Conservation (phyloP, 2,113 vertebrate genomes). For the Ammodytes marinus region DNA sequence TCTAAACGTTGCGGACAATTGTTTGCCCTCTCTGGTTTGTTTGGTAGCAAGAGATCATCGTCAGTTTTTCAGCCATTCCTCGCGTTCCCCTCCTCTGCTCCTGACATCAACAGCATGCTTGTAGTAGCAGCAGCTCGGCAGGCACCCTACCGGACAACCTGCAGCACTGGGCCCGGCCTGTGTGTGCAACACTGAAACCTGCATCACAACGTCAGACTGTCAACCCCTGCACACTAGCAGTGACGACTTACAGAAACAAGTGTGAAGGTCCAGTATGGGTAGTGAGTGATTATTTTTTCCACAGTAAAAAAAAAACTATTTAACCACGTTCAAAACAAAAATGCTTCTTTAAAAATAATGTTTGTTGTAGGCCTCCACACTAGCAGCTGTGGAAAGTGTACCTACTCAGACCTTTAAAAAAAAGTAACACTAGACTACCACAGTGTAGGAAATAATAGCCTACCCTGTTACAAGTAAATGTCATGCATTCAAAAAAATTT, state of each 20-base stretch:
- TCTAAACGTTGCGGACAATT: slow-evolving; percentile 22
- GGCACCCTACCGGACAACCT: slow-evolving; percentile 81
- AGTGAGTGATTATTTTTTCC: background rate
- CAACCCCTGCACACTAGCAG: slow-evolving; percentile 24
- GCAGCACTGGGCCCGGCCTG: slow-evolving; percentile 72
- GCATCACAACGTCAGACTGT: slow-evolving; percentile 37
- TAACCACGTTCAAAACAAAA: background rate
- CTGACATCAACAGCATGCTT: slow-evolving; percentile 78
- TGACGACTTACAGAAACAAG: background rate
- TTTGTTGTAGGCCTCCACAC: background rate
- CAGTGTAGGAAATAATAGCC: too few species aligned
- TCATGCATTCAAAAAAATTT: background rate
- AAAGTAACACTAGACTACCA: background rate
- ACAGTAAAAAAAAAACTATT: background rate
- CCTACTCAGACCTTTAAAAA: background rate
- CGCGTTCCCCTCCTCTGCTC: slow-evolving; percentile 74
- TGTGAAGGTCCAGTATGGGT: background rate
- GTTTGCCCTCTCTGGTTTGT: slow-evolving; percentile 53
- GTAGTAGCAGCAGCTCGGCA: slow-evolving; percentile 53
- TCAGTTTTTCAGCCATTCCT: slow-evolving; percentile 78
- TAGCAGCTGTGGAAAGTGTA: background rate
- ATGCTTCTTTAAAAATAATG: background rate
- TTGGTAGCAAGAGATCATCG: slow-evolving; percentile 74
- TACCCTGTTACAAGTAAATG: background rate
- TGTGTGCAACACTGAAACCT: slow-evolving; percentile 53